Percentiles rank a stretch among this genome's conserved stretches.
phyloP scores from a whole-genome alignment of 2,888 invertebrate species.

The Pyrrhosoma nymphula region DNA sequence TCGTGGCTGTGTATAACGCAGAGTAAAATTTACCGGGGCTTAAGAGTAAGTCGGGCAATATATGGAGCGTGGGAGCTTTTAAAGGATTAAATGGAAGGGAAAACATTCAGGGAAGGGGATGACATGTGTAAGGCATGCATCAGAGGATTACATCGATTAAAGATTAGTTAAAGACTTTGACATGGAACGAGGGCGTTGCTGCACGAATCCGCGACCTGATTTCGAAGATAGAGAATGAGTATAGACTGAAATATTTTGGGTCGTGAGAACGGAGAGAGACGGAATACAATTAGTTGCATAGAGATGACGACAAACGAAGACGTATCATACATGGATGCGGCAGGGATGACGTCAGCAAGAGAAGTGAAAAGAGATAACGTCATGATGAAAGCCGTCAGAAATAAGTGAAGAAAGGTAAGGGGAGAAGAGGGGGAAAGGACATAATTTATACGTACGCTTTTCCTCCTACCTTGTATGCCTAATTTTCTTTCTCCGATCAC shows the following conservation, averaged over 20 bases:
- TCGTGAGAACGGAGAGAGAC: not conserved
- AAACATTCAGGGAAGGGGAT: not conserved
- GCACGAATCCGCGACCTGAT: not conserved
- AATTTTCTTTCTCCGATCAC: too few relatives aligned
- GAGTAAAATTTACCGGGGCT: not conserved
- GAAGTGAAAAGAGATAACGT: too few relatives aligned
- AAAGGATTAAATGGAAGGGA: not conserved
- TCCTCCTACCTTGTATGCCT: too few relatives aligned
- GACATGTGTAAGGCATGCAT: not conserved
- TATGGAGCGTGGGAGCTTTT: not conserved
- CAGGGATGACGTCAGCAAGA: not conserved
- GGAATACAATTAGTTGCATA: not conserved
- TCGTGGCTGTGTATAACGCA: not conserved
- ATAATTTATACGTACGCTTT: too few relatives aligned
- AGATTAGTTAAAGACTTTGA: not conserved
- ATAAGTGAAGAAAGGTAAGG: too few relatives aligned
- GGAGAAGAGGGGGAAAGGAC: too few relatives aligned
- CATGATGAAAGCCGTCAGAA: too few relatives aligned
- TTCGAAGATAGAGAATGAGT: not conserved
- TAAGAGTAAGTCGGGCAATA: not conserved
- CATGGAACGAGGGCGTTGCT: not conserved
- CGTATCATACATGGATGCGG: not conserved
- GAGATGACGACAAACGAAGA: not conserved
- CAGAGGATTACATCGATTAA: not conserved
- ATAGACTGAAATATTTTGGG: not conserved